These are phyloP conservation scores for Formica exsecta DNA, from an alignment of 1,140 invertebrate species.

Conservation along the genomic window DNA sequence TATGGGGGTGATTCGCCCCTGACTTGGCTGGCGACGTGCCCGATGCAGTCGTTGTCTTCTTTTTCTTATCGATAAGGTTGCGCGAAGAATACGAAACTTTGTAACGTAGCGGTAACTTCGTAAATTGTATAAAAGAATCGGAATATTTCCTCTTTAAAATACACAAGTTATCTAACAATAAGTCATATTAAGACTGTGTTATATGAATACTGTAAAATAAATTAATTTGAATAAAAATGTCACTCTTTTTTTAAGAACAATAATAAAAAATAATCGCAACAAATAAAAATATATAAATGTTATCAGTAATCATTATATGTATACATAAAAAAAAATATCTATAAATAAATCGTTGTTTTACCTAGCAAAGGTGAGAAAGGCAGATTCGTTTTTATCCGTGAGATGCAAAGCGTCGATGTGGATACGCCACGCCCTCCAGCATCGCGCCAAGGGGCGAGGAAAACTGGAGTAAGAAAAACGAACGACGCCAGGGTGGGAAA, in stretches of 20 bases:
- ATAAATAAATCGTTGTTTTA: slow-evolving; percentile 5
- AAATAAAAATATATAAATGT: neutral
- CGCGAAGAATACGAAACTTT: slow-evolving; percentile 42
- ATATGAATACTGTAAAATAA: neutral
- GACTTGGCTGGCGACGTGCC: slow-evolving; percentile 39
- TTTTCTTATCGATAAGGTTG: slow-evolving; percentile 20
- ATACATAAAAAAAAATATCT: neutral
- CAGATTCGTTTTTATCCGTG: neutral
- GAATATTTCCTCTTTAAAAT: neutral
- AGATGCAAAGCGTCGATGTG: neutral
- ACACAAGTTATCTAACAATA: neutral
- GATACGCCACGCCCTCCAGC: neutral
- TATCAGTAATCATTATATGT: too few relatives aligned
- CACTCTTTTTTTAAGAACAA: neutral
- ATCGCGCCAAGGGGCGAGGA: neutral
- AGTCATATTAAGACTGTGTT: neutral
- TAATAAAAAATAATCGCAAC: neutral
- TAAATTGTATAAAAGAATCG: slow-evolving; percentile 37
- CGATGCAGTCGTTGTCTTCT: slow-evolving; percentile 46
- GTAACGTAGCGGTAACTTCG: neutral
- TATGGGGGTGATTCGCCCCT: slow-evolving; percentile 44
- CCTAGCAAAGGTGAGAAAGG: neutral
- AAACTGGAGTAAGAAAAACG: slow-evolving; percentile 37
- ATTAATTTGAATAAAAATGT: slow-evolving; percentile 4
- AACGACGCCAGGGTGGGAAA: neutral